Percentiles rank a stretch among this genome's conserved stretches.
Evolutionary conservation across 2,797 vertebrate species (phyloP).

Genomic region (Malurus splendens): DNA sequence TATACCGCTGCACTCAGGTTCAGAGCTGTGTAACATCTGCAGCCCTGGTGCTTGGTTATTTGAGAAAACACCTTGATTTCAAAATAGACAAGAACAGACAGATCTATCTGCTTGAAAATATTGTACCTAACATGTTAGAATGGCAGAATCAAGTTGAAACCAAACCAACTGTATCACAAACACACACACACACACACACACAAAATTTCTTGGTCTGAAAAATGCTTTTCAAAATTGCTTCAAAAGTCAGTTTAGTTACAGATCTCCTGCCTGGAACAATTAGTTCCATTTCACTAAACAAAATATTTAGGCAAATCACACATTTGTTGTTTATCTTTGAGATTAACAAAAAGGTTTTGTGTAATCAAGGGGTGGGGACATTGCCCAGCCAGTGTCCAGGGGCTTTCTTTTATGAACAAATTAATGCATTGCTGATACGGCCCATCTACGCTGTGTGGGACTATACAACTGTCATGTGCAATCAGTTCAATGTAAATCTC

Average conservation of each 20-base stretch:
- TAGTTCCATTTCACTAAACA: constrained; percentile 31
- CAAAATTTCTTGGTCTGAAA: not conserved
- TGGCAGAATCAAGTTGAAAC: not conserved
- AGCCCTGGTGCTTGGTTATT: not conserved
- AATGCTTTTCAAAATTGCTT: not conserved
- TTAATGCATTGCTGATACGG: constrained; percentile 1
- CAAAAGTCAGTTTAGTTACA: constrained; percentile 11
- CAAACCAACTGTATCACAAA: rapidly evolving
- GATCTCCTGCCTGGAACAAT: constrained; percentile 39
- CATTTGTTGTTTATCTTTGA: constrained; percentile 40
- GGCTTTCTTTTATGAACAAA: not conserved
- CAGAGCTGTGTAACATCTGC: not conserved
- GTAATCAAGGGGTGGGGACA: not conserved
- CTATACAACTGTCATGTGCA: not conserved
- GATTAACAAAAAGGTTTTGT: constrained; percentile 30
- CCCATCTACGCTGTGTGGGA: not conserved
- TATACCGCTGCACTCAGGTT: not conserved
- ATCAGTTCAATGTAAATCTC: not conserved
- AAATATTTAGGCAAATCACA: constrained; percentile 10
- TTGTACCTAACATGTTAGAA: not conserved
- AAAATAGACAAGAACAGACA: not conserved
- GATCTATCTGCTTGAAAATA: not conserved
- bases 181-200: not conserved
- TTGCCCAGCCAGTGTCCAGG: constrained; percentile 4
- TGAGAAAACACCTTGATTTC: not conserved